Percentiles rank a stretch among this genome's conserved stretches.
These are phyloP conservation scores for Lampris megalopsis DNA, from an alignment of 2,113 vertebrate genomes.

Conservation along the genomic window DNA sequence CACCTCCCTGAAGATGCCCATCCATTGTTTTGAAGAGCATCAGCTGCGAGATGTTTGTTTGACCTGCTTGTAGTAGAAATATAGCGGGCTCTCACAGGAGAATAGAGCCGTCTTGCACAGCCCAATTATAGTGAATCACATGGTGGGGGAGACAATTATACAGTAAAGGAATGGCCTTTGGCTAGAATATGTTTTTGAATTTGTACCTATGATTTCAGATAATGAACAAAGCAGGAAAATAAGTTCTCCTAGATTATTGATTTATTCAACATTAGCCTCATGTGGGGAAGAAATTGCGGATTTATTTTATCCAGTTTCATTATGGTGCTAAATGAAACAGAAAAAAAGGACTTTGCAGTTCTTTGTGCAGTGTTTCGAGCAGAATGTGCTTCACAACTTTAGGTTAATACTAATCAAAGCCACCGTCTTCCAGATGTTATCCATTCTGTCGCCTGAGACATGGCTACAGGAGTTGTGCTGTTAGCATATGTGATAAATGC, in stretches of 20 bases:
- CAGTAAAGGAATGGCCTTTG: conserved; percentile 77
- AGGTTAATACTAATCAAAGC: conserved; percentile 60
- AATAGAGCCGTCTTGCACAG: conserved; percentile 74
- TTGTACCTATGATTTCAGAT: conserved; percentile 74
- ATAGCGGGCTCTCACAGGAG: conserved; percentile 61
- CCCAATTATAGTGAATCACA: conserved; percentile 78
- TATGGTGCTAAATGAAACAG: conserved; percentile 42
- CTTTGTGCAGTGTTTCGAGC: not conserved
- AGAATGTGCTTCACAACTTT: conserved; percentile 18
- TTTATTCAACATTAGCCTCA: conserved; percentile 45
- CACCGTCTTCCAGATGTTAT: conserved; percentile 54
- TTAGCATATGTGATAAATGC: conserved; percentile 30
- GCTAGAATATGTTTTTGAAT: conserved; percentile 77
- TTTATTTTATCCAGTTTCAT: conserved; percentile 23
- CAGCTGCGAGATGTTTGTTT: conserved; percentile 74
- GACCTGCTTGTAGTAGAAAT: conserved; percentile 68
- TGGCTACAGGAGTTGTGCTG: conserved; percentile 24
- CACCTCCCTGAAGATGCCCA: conserved; percentile 61
- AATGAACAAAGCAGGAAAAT: conserved; percentile 66
- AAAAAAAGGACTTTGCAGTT: not conserved
- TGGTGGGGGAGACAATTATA: conserved; percentile 75
- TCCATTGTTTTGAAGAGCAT: conserved; percentile 70
- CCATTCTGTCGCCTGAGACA: conserved; percentile 38
- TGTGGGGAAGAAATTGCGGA: conserved; percentile 32
- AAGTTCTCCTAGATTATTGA: conserved; percentile 64